Evolutionary conservation across 2,113 vertebrate species (phyloP).

Genomic region (Aspidoscelis tigris): DNA sequence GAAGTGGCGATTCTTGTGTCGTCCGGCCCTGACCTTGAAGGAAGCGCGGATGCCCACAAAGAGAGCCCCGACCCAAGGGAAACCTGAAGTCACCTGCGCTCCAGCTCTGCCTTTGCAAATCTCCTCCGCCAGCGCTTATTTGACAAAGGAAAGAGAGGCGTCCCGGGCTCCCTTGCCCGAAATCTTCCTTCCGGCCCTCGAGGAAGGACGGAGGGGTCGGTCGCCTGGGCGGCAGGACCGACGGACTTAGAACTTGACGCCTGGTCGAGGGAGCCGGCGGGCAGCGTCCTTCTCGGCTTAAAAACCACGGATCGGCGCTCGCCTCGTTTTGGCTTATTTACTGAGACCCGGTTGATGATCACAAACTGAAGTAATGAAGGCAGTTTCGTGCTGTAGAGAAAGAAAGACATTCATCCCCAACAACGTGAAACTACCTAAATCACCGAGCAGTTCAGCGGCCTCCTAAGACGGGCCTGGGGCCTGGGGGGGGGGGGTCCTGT

Average conservation of each 20-base stretch:
- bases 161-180: constrained; percentile 43
- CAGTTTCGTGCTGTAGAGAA: constrained; percentile 98
- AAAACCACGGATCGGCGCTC: background rate
- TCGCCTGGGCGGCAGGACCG: constrained; percentile 49
- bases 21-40: constrained; percentile 80
- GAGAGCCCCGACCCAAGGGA: no score
- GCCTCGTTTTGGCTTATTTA: constrained; percentile 43
- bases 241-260: constrained; percentile 73
- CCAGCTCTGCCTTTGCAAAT: constrained; percentile 60
- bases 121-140: constrained; percentile 41
- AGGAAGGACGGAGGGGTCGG: constrained; percentile 58
- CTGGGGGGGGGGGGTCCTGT: constrained; percentile 59
- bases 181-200: constrained; percentile 56
- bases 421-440: constrained; percentile 99
- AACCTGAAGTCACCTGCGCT: constrained; percentile 27
- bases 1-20: no score
- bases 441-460: constrained; percentile 88
- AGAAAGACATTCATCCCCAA: constrained; percentile 89
- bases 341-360: constrained; percentile 82
- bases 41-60: constrained; percentile 43
- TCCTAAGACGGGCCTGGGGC: constrained; percentile 50
- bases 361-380: constrained; percentile 96
- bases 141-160: no score
- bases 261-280: constrained; percentile 43
- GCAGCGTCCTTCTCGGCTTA: constrained; percentile 54